A percentile compares a stretch with the other conserved stretches of the same genome.
Conservation (phyloP, 2,797 vertebrate species). For the Hemitrygon akajei region DNA sequence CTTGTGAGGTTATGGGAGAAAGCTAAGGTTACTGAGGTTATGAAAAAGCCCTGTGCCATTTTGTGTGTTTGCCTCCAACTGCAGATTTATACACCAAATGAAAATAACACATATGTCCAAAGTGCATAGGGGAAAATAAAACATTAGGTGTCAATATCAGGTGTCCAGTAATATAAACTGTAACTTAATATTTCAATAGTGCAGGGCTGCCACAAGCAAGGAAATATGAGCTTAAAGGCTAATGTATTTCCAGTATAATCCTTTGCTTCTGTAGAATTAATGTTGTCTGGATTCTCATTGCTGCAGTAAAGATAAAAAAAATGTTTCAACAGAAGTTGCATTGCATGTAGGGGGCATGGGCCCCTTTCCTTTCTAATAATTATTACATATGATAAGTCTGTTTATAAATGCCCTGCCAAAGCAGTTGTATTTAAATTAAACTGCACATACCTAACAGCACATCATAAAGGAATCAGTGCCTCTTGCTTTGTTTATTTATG, state of each 20-base stretch:
- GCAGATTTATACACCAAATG: background rate
- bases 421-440: no score
- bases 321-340: background rate
- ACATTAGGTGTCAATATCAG: conserved; percentile 12
- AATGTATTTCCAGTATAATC: background rate
- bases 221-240: conserved; percentile 27
- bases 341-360: no score
- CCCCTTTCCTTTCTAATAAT: no score
- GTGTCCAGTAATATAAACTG: conserved; percentile 11
- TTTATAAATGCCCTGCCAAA: no score
- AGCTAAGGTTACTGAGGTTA: conserved; percentile 4
- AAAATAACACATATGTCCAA: background rate
- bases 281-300: background rate
- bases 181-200: background rate
- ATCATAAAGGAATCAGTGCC: background rate
- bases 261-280: background rate
- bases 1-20: conserved; percentile 12
- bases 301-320: background rate
- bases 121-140: background rate
- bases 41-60: background rate
- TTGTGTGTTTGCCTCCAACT: background rate
- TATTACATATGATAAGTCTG: no score
- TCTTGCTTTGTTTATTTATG: background rate
- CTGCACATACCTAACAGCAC: background rate
- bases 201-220: background rate